Evolutionary conservation across 2,888 invertebrate genomes (phyloP).

Genomic region (Calliopum simillimum): DNA sequence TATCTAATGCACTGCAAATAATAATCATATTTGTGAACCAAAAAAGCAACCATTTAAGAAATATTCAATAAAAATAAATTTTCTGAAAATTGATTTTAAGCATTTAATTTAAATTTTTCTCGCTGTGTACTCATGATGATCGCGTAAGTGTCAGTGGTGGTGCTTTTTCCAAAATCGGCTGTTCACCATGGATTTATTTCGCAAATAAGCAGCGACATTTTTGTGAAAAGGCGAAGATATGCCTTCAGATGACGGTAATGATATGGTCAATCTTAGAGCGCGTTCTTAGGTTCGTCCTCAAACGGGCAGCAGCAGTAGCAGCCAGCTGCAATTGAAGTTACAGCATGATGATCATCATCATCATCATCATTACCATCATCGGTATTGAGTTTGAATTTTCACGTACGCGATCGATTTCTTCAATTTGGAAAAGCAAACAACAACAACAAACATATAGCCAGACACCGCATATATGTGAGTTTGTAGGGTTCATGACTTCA

Average conservation of each 20-base stretch:
- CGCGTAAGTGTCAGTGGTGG: conserved; percentile 27
- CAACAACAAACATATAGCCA: neutral
- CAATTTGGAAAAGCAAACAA: conserved; percentile 16
- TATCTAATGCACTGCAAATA: no score
- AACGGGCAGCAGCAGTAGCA: neutral
- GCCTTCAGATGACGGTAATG: conserved; percentile 48
- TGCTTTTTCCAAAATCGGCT: neutral
- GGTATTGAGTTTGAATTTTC: neutral
- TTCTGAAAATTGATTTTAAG: no score
- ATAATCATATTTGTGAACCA: no score
- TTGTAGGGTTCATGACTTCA: conserved; percentile 14
- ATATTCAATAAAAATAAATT: no score
- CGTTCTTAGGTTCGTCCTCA: conserved; percentile 25
- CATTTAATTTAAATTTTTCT: neutral
- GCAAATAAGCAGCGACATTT: conserved; percentile 35
- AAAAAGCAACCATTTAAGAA: no score
- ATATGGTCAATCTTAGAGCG: conserved; percentile 50
- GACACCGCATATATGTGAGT: no score
- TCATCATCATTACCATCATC: no score
- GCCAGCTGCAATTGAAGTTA: neutral
- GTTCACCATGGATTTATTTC: conserved; percentile 1
- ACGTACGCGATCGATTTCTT: conserved; percentile 32
- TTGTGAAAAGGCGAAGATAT: conserved; percentile 44
- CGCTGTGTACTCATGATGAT: conserved; percentile 29
- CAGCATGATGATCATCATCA: no score